Evolutionary conservation across 2,888 invertebrate species (phyloP).

Genomic region (Caenorhabditis sinica): DNA sequence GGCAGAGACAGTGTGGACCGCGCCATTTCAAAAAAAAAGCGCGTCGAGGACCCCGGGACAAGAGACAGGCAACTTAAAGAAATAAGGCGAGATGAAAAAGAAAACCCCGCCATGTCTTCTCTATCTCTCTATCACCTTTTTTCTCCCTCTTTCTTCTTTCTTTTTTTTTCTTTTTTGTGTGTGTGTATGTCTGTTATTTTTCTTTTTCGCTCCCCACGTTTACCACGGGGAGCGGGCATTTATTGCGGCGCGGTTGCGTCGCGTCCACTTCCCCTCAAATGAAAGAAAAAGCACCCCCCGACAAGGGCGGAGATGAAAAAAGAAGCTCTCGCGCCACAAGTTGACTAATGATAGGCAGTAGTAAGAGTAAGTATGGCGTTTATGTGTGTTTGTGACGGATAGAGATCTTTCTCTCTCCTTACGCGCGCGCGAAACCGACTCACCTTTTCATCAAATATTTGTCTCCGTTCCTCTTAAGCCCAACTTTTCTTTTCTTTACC

Average conservation of each 20-base stretch:
- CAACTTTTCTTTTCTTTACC: slow-evolving; percentile 17
- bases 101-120: slow-evolving; percentile 31
- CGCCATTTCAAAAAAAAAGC: slow-evolving; percentile 39
- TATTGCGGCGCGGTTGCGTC: slow-evolving; percentile 51
- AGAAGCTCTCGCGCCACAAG: slow-evolving; percentile 30
- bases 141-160: slow-evolving; percentile 6
- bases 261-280: slow-evolving; percentile 28
- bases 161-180: slow-evolving; percentile 13
- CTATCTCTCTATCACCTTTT: slow-evolving; percentile 26
- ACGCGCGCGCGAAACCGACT: slow-evolving; percentile 2
- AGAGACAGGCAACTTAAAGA: not conserved
- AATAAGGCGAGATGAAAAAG: not conserved
- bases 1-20: slow-evolving; percentile 31
- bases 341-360: slow-evolving; percentile 54
- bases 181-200: slow-evolving; percentile 6
- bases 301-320: slow-evolving; percentile 52
- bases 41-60: not conserved
- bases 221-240: slow-evolving; percentile 38
- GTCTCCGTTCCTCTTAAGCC: slow-evolving; percentile 12
- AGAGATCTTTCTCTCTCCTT: not conserved
- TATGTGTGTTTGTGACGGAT: not conserved
- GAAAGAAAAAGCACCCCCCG: slow-evolving; percentile 33
- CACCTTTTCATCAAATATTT: slow-evolving; percentile 53
- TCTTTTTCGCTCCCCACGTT: slow-evolving; percentile 30
- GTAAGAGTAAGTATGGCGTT: slow-evolving; percentile 19